These are phyloP conservation scores for Andrena fulva DNA, from an alignment of 2,888 invertebrate species.

Conservation along the genomic window DNA sequence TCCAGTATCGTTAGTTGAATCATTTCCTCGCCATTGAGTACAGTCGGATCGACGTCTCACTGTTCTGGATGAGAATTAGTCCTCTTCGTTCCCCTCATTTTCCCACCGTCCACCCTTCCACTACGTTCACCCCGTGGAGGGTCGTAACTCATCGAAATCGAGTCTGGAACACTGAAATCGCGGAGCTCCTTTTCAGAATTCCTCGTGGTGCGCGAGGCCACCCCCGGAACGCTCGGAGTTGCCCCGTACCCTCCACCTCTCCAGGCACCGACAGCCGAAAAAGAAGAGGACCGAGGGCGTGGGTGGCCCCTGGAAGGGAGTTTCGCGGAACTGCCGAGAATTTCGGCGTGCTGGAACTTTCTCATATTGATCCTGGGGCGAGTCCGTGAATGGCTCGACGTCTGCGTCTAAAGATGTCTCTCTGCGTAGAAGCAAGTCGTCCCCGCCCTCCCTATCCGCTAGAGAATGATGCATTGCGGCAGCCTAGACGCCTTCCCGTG, in stretches of 20 bases:
- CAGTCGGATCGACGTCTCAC: not conserved
- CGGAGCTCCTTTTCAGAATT: conserved; percentile 37
- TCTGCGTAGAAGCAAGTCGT: conserved; percentile 48
- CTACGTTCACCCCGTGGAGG: not conserved
- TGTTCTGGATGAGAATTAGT: not conserved
- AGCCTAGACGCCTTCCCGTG: conserved; percentile 42
- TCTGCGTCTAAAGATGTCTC: conserved; percentile 64
- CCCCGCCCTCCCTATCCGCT: conserved; percentile 37
- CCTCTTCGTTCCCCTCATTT: not conserved
- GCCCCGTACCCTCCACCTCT: conserved; percentile 17
- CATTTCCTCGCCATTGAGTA: not conserved
- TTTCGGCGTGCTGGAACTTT: conserved; percentile 56
- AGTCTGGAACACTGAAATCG: conserved; percentile 17
- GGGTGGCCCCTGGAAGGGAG: conserved; percentile 28
- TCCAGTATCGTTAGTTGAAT: not conserved
- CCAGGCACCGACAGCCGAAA: conserved; percentile 14
- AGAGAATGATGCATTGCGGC: conserved; percentile 74
- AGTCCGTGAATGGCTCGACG: conserved; percentile 61
- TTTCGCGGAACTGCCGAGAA: conserved; percentile 47
- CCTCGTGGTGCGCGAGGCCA: conserved; percentile 21
- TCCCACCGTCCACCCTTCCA: not conserved
- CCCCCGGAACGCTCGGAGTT: not conserved
- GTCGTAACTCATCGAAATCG: conserved; percentile 37
- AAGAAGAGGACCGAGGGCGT: conserved; percentile 27
- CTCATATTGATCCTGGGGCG: conserved; percentile 67